These are phyloP conservation scores for Neomicropteryx cornuta DNA, from an alignment of 1,140 invertebrate species.

Conservation along the genomic window DNA sequence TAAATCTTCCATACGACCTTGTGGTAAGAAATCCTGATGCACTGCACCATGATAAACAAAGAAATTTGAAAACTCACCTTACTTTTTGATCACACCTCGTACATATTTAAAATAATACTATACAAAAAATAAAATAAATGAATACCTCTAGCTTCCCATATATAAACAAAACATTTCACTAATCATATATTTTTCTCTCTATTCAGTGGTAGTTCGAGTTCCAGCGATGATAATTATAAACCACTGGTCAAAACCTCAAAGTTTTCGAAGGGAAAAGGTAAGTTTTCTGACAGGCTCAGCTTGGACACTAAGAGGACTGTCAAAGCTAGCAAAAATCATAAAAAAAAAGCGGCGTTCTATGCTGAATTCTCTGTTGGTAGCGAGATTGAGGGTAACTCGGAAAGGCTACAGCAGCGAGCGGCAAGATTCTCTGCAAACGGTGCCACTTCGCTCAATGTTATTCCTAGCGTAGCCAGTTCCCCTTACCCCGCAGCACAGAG, in stretches of 20 bases:
- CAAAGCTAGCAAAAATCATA: slow-evolving; percentile 38
- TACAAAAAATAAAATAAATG: too few relatives aligned
- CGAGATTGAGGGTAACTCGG: slow-evolving; percentile 55
- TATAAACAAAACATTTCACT: too few relatives aligned
- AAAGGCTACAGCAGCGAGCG: slow-evolving; percentile 72
- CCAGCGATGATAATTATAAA: slow-evolving; percentile 28
- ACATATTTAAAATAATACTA: too few relatives aligned
- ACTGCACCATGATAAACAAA: too few relatives aligned
- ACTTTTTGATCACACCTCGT: too few relatives aligned
- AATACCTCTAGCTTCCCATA: too few relatives aligned
- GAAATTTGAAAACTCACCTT: too few relatives aligned
- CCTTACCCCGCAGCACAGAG: slow-evolving; percentile 25
- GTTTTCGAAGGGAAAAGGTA: slow-evolving; percentile 30
- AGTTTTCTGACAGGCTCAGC: slow-evolving; percentile 31
- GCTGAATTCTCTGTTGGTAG: slow-evolving; percentile 51
- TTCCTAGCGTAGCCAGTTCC: slow-evolving; percentile 32
- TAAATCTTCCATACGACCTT: too few relatives aligned
- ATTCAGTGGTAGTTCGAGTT: slow-evolving; percentile 21
- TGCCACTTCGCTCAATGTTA: slow-evolving; percentile 11
- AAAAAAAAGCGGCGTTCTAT: slow-evolving; percentile 56
- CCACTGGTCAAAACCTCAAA: slow-evolving; percentile 15
- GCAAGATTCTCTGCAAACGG: slow-evolving; percentile 61
- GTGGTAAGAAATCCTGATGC: too few relatives aligned
- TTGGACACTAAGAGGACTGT: slow-evolving; percentile 31
- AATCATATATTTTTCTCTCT: slow-evolving; percentile 8